Percentiles rank a stretch among this genome's conserved stretches.
Evolutionary conservation across 2,888 invertebrate species (phyloP).

Genomic region (Drosophila crucigera): DNA sequence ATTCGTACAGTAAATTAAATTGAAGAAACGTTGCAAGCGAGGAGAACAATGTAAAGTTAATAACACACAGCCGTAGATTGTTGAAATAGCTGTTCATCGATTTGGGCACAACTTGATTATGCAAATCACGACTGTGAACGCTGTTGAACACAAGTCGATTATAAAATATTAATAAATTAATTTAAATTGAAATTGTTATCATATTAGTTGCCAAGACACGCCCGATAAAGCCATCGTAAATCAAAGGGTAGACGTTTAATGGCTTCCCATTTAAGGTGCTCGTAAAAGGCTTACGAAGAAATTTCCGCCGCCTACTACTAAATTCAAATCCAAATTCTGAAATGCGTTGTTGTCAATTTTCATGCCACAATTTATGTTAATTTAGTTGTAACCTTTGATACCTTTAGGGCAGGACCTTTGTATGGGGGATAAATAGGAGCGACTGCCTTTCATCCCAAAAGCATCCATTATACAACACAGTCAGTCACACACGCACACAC

Average conservation of each 20-base stretch:
- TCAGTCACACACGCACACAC: not conserved
- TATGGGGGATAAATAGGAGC: slow-evolving; percentile 2
- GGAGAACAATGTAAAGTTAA: slow-evolving; percentile 61
- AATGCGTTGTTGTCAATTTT: slow-evolving; percentile 65
- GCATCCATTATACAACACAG: slow-evolving; percentile 40
- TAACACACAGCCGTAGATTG: slow-evolving; percentile 40
- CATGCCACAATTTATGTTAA: slow-evolving; percentile 73
- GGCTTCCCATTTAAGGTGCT: slow-evolving; percentile 32
- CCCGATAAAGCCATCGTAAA: slow-evolving; percentile 17
- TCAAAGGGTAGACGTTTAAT: slow-evolving; percentile 39
- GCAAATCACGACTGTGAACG: slow-evolving; percentile 63
- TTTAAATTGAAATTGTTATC: slow-evolving; percentile 62
- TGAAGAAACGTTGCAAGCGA: slow-evolving; percentile 41
- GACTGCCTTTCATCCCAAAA: slow-evolving; percentile 24
- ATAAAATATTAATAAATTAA: slow-evolving; percentile 79
- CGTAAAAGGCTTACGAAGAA: slow-evolving; percentile 16
- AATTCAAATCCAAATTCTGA: slow-evolving; percentile 31
- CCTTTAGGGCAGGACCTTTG: not conserved
- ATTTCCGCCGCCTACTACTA: not conserved
- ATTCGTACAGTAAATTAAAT: slow-evolving; percentile 69
- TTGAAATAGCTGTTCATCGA: slow-evolving; percentile 39
- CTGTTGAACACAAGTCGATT: slow-evolving; percentile 58
- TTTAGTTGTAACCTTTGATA: slow-evolving; percentile 66
- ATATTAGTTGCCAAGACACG: slow-evolving; percentile 6
- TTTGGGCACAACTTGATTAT: slow-evolving; percentile 59